Percentiles rank a stretch among this genome's conserved stretches.
Evolutionary conservation across 2,888 invertebrate genomes (phyloP).

Genomic region (Heliconius hortense): DNA sequence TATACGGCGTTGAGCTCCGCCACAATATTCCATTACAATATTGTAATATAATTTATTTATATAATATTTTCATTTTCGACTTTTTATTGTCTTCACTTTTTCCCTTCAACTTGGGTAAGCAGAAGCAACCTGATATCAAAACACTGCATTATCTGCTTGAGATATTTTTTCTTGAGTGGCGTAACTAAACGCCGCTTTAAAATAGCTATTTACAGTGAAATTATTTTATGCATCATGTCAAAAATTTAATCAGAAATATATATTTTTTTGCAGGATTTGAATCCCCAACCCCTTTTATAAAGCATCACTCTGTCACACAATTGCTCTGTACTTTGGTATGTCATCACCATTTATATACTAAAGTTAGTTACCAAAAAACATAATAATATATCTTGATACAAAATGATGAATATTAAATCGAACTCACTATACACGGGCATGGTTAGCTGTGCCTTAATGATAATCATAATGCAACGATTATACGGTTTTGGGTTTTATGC

Average conservation of each 20-base stretch:
- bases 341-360: constrained; percentile 32
- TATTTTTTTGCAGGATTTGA: not conserved
- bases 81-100: too few species aligned
- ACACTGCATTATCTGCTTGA: too few species aligned
- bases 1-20: not conserved
- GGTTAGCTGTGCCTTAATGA: constrained; percentile 63
- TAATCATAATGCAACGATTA: constrained; percentile 54
- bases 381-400: constrained; percentile 43
- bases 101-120: too few species aligned
- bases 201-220: too few species aligned
- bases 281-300: not conserved
- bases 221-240: too few species aligned
- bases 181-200: too few species aligned
- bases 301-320: constrained; percentile 11
- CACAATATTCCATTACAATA: not conserved
- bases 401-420: constrained; percentile 70
- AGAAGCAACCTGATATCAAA: too few species aligned
- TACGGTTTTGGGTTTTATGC: constrained; percentile 49
- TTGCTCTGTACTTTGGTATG: constrained; percentile 42
- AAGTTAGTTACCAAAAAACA: constrained; percentile 34
- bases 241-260: too few species aligned
- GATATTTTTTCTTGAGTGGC: too few species aligned
- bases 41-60: not conserved
- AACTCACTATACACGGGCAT: constrained; percentile 46
- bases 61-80: too few species aligned